A percentile compares a stretch with the other conserved stretches of the same genome.
Evolutionary conservation across 1,140 invertebrate species (phyloP).

Genomic region (Drosophila burlai): DNA sequence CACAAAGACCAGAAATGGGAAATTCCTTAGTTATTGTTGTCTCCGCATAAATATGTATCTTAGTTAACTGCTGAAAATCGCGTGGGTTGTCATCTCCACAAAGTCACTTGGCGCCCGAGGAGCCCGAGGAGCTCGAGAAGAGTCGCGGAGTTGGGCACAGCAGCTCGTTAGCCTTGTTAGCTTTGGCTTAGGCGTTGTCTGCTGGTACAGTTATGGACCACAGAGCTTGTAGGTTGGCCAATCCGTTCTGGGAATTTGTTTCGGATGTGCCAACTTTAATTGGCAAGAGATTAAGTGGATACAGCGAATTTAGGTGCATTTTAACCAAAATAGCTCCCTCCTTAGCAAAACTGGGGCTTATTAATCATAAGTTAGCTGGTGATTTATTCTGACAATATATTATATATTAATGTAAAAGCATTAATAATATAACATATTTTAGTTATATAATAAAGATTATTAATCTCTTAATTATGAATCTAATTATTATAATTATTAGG

Average conservation of each 20-base stretch:
- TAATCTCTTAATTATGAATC: neutral
- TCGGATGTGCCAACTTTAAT: conserved; percentile 38
- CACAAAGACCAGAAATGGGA: conserved; percentile 74
- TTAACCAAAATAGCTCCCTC: conserved; percentile 7
- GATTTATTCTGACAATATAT: conserved; percentile 2
- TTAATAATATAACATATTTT: neutral
- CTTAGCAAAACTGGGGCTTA: neutral
- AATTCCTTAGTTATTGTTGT: conserved; percentile 69
- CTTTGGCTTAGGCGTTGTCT: conserved; percentile 42
- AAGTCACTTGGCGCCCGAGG: conserved; percentile 4
- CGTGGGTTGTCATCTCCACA: conserved; percentile 34
- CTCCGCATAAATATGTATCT: conserved; percentile 69
- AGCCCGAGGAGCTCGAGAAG: conserved; percentile 12
- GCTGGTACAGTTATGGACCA: conserved; percentile 28
- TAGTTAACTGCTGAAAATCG: conserved; percentile 53
- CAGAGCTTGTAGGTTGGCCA: conserved; percentile 39
- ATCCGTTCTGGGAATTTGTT: conserved; percentile 42
- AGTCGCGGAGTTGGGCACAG: conserved; percentile 3
- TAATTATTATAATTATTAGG: neutral
- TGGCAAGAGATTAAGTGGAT: conserved; percentile 22
- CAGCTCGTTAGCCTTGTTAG: conserved; percentile 48
- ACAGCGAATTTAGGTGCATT: conserved; percentile 13
- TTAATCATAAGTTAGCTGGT: neutral
- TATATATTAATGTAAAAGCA: conserved; percentile 1
- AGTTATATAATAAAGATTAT: neutral